Evolutionary conservation across 2,113 vertebrate genomes (phyloP), one percentile per base, ranked within the genome.

Genomic region (Carettochelys insculpta): DNA sequence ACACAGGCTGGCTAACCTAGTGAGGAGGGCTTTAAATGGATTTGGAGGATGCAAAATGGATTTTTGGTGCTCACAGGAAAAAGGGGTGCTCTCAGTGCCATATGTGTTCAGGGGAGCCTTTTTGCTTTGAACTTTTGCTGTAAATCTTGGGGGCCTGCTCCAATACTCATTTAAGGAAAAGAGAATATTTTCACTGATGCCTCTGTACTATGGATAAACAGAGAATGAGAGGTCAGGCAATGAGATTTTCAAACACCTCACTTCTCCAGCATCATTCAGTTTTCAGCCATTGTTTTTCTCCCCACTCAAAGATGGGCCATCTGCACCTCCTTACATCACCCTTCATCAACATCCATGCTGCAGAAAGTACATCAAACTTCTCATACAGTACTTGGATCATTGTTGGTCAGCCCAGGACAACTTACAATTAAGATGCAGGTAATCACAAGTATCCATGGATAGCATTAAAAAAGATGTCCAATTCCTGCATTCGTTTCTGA

Each of bases 401-500:
- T 95, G 34, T 80, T 75, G 77, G 34, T 34, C 29, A 51, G 25
- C 29, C 83, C 3, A 83, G n/a, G 25, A 10, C 45, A 89, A 38
- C 17, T 77, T 93, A 79, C 50, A 91, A 91, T 92, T 89, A 90
- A 93, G 38, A 34, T 83, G 54, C 89, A 31, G 94, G 53, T 77
- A 95, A 82, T 75, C 92, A 90, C 25, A 82, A 11, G 27, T 83
- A 92, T 90, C 41, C 80, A 85, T 58, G 45, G 91, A 95, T 88
- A 89, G 88, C 80, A 41, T 87, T 88, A 53, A 29, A 82, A 93
- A 94, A 89, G 27, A 68, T 90, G 89, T 93, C 45, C 81, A 61
- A 90, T 83, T 95, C 82, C 54, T 86, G 34, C 11, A 94, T 58
- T n/a, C n/a, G n/a, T n/a, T n/a, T n/a, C n/a, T n/a, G n/a, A 94